phyloP scores from a whole-genome alignment of 2,797 vertebrate genomes.

The Schizopygopsis malacanthus region DNA sequence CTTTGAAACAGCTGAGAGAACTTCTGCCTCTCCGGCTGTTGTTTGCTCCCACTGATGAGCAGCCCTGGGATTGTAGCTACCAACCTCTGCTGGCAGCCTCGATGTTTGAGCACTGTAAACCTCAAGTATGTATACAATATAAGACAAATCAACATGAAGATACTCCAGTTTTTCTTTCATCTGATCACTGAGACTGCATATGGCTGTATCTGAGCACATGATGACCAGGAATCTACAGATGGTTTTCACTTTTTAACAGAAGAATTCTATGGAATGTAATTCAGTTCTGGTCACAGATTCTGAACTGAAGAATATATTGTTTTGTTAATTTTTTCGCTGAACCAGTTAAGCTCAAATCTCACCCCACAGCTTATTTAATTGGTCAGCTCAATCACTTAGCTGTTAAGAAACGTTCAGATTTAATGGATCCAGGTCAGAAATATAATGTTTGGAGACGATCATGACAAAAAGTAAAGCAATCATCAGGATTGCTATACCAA shows the following conservation, averaged over 20 bases:
- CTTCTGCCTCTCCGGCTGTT: neutral
- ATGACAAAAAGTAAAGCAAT: neutral
- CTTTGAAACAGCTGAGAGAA: neutral
- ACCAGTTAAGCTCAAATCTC: neutral
- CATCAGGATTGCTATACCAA: neutral
- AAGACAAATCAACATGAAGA: neutral
- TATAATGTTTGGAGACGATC: neutral
- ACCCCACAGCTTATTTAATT: neutral
- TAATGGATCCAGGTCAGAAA: neutral
- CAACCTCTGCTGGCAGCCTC: neutral
- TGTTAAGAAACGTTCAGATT: neutral
- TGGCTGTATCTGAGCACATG: neutral
- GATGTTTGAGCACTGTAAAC: neutral
- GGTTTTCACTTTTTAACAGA: neutral
- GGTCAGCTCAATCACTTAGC: neutral
- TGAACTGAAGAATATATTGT: neutral
- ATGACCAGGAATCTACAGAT: neutral
- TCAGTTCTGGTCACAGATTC: neutral
- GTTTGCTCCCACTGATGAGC: neutral
- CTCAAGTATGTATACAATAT: neutral
- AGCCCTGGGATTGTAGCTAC: neutral
- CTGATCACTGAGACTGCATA: neutral
- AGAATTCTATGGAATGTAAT: neutral
- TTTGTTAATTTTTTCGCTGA: neutral
- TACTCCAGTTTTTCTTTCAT: neutral